Base-by-base conservation (phyloP, 2,888 invertebrate species). In the Leucophenga maculata region DNA sequence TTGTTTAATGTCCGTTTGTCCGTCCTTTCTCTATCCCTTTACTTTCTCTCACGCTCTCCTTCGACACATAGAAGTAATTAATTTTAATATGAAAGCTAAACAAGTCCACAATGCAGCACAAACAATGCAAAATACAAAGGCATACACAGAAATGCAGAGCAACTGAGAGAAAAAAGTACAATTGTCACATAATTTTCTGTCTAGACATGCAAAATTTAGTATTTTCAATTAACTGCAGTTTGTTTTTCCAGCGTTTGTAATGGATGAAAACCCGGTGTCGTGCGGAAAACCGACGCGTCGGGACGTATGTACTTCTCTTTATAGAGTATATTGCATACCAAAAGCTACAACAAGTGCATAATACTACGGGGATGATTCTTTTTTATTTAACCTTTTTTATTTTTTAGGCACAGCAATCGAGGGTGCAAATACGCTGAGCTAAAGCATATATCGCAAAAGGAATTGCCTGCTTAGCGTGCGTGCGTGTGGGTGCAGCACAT, bases 101-200 rank as follows among this genome's bases (percentile, higher is more conserved):
- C 80, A 81, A 78, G 73, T 72, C 22, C 22, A 68, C 67, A 67
- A 66, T 62, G 26, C 65, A 70, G 65, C 60, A 69, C 59, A 65
- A 70, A 57, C 69, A 70, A 68, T 9, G 66, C 39, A 6, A 39
- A 39, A 39, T 26, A 26, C 26, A 26, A 26, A 3, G 26, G 3
- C 26, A 26, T 26, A 39, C 8, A 39, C 39, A 39, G 8, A 39
- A 39, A 39, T 39, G 39, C 39, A 39, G 39, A 39, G 11, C 26
- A 26, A 26, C 26, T 26, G 26, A 39, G 39, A 39, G 39, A 22
- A 22, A 46, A 62, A 64, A 64, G 22, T 46, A 85, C 86, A 86
- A 86, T 86, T 86, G 86, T 86, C 86, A 86, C 85, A 86, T 86
- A 86, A 86, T 86, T 86, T 86, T 81, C 86, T 86, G 86, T 86